Conservation (phyloP, 2,113 vertebrate species). For the Aspidoscelis tigris region DNA sequence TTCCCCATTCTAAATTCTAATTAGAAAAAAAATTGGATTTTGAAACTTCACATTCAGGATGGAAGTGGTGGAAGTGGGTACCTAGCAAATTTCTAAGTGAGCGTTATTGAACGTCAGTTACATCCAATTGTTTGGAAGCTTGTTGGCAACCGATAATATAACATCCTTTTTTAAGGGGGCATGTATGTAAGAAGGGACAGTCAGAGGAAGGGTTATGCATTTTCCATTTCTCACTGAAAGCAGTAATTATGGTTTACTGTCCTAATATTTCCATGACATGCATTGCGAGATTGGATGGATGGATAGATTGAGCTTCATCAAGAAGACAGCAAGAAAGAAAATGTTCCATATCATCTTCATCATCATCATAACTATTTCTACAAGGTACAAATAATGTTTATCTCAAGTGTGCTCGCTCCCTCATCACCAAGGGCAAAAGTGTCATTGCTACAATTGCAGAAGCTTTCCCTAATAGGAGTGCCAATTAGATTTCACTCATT, state of each 20-base stretch:
- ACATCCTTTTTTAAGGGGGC: too few species aligned
- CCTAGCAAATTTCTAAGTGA: neutral
- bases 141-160: neutral
- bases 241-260: neutral
- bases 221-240: neutral
- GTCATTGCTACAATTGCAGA: constrained; percentile 35
- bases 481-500: constrained; percentile 63
- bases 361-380: constrained; percentile 37
- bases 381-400: constrained; percentile 42
- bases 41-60: neutral
- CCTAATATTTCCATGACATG: neutral
- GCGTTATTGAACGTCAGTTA: neutral
- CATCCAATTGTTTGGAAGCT: neutral
- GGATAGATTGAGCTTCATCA: constrained; percentile 21
- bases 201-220: neutral
- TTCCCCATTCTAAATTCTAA: neutral
- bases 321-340: constrained; percentile 34
- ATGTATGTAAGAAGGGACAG: neutral
- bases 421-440: neutral
- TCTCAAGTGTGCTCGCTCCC: constrained; percentile 2
- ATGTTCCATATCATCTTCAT: constrained; percentile 40
- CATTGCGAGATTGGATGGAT: constrained; percentile 18
- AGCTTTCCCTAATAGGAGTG: constrained; percentile 56
- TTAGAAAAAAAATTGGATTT: neutral
- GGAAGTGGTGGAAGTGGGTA: neutral